Evolutionary conservation across 2,797 vertebrate genomes (phyloP).

Genomic region (Gallinago solitaria): DNA sequence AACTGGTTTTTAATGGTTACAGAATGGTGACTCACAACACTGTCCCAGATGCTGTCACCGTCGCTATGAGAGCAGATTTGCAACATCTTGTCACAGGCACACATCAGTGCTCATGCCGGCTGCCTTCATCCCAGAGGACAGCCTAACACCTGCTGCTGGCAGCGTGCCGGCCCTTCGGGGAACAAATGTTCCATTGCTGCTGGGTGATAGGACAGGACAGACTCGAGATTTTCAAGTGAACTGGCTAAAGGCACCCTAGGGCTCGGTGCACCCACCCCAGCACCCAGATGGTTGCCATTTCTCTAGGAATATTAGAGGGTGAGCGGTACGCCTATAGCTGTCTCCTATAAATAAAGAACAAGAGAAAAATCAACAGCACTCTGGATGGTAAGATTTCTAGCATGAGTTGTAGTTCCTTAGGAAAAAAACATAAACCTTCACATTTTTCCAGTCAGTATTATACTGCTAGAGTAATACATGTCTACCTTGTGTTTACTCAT

Average conservation of each 20-base stretch:
- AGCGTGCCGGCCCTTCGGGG: constrained; percentile 79
- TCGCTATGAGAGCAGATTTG: constrained; percentile 81
- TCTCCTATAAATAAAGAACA: constrained; percentile 12
- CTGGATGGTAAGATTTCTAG: neutral
- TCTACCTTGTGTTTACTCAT: neutral
- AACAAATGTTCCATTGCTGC: constrained; percentile 83
- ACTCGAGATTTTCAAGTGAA: constrained; percentile 81
- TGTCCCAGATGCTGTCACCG: constrained; percentile 83
- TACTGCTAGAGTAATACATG: neutral
- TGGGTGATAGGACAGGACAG: constrained; percentile 82
- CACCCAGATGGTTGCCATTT: constrained; percentile 80
- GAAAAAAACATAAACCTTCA: neutral
- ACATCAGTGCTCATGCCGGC: constrained; percentile 88
- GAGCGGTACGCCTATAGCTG: constrained; percentile 29
- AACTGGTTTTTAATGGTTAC: constrained; percentile 81
- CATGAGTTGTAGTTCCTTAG: neutral
- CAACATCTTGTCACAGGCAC: constrained; percentile 86
- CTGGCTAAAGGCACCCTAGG: constrained; percentile 81
- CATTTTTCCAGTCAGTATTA: neutral
- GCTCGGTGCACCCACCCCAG: constrained; percentile 71
- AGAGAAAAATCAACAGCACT: neutral
- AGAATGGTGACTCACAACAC: constrained; percentile 77
- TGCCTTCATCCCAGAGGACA: constrained; percentile 86
- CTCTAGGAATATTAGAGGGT: constrained; percentile 54
- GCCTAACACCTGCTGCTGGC: constrained; percentile 91